Base-by-base conservation (phyloP, 1,140 invertebrate genomes). In the Hestina assimilis region DNA sequence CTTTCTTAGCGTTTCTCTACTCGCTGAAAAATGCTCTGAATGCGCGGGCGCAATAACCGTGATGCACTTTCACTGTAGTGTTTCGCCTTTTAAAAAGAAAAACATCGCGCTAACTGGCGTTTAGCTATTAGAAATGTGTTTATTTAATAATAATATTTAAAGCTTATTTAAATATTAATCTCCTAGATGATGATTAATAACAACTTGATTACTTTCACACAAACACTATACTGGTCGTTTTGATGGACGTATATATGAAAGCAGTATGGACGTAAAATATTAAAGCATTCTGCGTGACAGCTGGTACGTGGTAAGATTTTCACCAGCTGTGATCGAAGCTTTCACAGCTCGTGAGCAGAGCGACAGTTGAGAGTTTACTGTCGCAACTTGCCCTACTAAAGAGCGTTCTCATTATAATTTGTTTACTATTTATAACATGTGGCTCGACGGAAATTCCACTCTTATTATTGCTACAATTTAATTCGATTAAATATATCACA, bases 1-100 rank as follows among this genome's bases (percentile, higher is more conserved):
- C 83, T 86, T 86, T 86, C 80, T 72, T 86, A 62, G 69, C 69
- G 75, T 79, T 87, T 87, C 79, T 78, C 75, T 80, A 72, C 66
- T 69, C 69, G 65, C 84, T 85, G 84, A 87, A 87, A 86, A 85
- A 77, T 79, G 68, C 58, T 79, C 72, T 75, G 72, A 82, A 80
- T 74, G 69, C 65, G 72, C 78, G 59, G 56, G 66, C 70, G 78
- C 76, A 73, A 69, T 66, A 53, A 50, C 64, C 67, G 63, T 66
- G 63, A 70, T 82, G 73, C 77, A 83, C 80, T 85, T 87, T 87
- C 84, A 84, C 84, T 83, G 69, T 57, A 72, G 55, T 63, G 65
- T 73, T 79, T 52, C 55, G 63, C 60, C 58, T 63, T 59, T 67
- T 56, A 45, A 59, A 63, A 28, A 9, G 6, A 33, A 33, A 8